phyloP scores from a whole-genome alignment of 1,140 invertebrate genomes.

The Phortica variegata region DNA sequence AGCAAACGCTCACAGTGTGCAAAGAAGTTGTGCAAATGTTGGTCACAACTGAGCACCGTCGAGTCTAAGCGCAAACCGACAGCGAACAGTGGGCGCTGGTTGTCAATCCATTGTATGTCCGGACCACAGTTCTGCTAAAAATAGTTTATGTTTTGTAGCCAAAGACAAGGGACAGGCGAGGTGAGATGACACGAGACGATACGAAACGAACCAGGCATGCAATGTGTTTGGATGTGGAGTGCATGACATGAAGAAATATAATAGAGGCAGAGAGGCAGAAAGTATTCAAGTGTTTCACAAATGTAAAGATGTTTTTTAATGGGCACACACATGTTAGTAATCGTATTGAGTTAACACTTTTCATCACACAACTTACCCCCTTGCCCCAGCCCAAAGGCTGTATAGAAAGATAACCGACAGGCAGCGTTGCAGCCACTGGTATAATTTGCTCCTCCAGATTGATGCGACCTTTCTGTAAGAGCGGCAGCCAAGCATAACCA shows the following conservation, averaged over 20 bases:
- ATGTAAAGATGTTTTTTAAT: too few species aligned
- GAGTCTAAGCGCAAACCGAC: constrained; percentile 82
- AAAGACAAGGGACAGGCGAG: constrained; percentile 15
- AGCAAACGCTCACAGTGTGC: constrained; percentile 69
- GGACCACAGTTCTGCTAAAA: constrained; percentile 78
- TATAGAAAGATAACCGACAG: constrained; percentile 83
- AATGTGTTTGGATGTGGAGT: constrained; percentile 14
- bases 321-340: too few species aligned
- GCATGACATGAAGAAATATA: not conserved
- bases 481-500: constrained; percentile 87
- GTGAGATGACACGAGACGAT: constrained; percentile 4
- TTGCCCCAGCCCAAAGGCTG: constrained; percentile 86
- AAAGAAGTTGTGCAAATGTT: constrained; percentile 86
- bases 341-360: constrained; percentile 34
- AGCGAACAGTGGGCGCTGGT: constrained; percentile 81
- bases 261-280: constrained; percentile 7
- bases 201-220: constrained; percentile 18
- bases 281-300: too few species aligned
- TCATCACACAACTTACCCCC: constrained; percentile 67
- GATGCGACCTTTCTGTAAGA: constrained; percentile 79
- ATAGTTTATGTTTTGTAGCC: constrained; percentile 53
- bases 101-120: constrained; percentile 90
- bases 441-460: constrained; percentile 77
- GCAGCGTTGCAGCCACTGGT: constrained; percentile 81
- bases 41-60: constrained; percentile 82